These are phyloP conservation scores for Philotrypesis tridentata DNA, from an alignment of 1,140 invertebrate species.

Conservation along the genomic window DNA sequence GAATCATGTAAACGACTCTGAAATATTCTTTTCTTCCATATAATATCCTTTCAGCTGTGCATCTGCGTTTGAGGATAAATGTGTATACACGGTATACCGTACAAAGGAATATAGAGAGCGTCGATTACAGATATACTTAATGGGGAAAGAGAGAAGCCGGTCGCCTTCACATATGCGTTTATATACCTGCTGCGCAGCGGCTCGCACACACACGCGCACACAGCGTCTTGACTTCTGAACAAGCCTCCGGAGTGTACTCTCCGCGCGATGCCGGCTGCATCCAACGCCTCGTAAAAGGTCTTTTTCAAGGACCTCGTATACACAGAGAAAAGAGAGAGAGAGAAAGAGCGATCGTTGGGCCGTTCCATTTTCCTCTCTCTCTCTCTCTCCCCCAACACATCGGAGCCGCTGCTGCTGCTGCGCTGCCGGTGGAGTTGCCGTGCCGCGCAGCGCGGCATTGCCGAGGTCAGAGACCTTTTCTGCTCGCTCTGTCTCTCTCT, in stretches of 20 bases:
- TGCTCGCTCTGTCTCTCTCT: conserved; percentile 62
- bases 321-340: no score
- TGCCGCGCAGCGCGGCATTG: conserved; percentile 57
- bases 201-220: no score
- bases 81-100: no score
- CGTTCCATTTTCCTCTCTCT: conserved; percentile 11
- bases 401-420: no score
- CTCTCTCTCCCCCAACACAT: conserved; percentile 16
- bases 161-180: background rate
- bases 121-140: background rate
- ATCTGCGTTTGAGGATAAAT: no score
- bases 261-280: background rate
- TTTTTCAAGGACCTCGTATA: conserved; percentile 32
- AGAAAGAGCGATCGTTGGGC: background rate
- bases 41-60: no score
- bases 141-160: background rate
- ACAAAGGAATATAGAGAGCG: conserved; percentile 3
- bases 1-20: no score
- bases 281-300: conserved; percentile 9
- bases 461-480: conserved; percentile 72
- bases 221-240: background rate
- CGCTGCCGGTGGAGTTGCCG: conserved; percentile 49
- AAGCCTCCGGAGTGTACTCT: background rate
- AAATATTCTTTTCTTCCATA: no score
- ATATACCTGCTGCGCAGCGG: background rate